Percentiles rank a stretch among this genome's conserved stretches.
phyloP scores from a whole-genome alignment of 2,888 invertebrate species.

The Mesochorus sp. region DNA sequence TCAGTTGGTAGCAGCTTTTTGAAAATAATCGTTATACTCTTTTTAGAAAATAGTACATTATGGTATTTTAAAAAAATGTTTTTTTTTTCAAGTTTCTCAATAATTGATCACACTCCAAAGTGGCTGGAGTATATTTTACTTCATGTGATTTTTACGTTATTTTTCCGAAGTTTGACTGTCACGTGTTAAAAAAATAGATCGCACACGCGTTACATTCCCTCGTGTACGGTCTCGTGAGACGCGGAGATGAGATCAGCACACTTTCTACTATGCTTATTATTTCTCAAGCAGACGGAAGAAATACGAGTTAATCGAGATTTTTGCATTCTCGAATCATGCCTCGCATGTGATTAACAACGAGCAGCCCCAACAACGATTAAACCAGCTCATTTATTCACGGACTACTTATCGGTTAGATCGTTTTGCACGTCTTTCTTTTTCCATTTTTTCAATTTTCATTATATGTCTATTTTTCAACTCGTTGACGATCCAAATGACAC shows the following conservation, averaged over 20 bases:
- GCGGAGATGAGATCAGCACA: background rate
- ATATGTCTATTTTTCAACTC: background rate
- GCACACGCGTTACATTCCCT: background rate
- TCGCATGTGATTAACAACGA: conserved; percentile 43
- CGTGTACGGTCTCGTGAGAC: conserved; percentile 24
- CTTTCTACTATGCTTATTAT: conserved; percentile 45
- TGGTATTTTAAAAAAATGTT: too few species aligned
- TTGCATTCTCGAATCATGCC: conserved; percentile 39
- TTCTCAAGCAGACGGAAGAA: conserved; percentile 22
- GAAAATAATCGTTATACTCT: too few species aligned
- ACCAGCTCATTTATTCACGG: conserved; percentile 52
- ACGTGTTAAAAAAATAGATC: conserved; percentile 1
- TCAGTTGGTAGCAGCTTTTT: too few species aligned
- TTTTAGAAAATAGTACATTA: too few species aligned
- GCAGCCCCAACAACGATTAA: background rate
- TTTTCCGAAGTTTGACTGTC: too few species aligned
- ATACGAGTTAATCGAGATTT: conserved; percentile 31
- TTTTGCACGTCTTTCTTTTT: conserved; percentile 24
- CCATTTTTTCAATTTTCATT: background rate
- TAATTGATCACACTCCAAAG: too few species aligned
- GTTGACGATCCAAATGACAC: conserved; percentile 2
- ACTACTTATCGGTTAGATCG: conserved; percentile 46
- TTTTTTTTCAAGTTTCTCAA: too few species aligned
- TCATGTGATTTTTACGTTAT: too few species aligned
- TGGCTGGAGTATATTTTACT: too few species aligned